Evolutionary conservation across 2,113 vertebrate genomes (phyloP), one percentile per base, ranked within the genome.

Genomic region (Paedocypris sp.): DNA sequence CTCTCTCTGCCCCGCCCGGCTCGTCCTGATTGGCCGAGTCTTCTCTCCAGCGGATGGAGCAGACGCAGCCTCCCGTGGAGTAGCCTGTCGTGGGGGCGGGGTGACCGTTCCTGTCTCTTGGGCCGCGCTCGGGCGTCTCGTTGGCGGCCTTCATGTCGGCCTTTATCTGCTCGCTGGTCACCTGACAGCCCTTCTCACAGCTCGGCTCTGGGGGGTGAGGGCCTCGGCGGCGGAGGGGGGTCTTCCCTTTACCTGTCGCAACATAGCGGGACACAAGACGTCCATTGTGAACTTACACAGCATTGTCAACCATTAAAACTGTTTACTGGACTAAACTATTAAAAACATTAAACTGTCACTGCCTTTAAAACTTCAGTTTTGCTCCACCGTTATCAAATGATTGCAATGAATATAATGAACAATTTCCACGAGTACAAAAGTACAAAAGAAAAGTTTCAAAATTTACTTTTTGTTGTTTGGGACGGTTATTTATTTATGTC

Each of bases 91-190:
- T 8, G 26, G 54, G 28, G 7, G 10, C 62, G 35, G 26, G 18
- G 22, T 31, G 15, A 8, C 53, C 36, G 31, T 45, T 5, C 36
- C 22, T 39, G 10, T 39, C 67, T 11, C 11, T 22, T 1, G 25
- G 13, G 4, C 43, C 62, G 11, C 45, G 12, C 59, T 90, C 88
- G 2, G 88, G 78, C 66, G 80, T 82, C 67, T 98, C 95, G 22
- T 79, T 88, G 53, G 94, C 91, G 22, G 92, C 93, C 76, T 97
- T 98, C 89, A 97, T 97, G 77, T 98, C 95, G 3, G 94, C 94
- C 75, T 98, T 98, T 71, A 98, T 98, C 79, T 97, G 95, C 69
- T 98, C 95, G 12, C 95, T 98, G 75, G 89, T 97, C 75, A 97
- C 95, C 79, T 98, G 95, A 76, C 95, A 98, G 74, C 94, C 92